phyloP scores from a whole-genome alignment of 2,797 vertebrate species.

The Limosa lapponica region DNA sequence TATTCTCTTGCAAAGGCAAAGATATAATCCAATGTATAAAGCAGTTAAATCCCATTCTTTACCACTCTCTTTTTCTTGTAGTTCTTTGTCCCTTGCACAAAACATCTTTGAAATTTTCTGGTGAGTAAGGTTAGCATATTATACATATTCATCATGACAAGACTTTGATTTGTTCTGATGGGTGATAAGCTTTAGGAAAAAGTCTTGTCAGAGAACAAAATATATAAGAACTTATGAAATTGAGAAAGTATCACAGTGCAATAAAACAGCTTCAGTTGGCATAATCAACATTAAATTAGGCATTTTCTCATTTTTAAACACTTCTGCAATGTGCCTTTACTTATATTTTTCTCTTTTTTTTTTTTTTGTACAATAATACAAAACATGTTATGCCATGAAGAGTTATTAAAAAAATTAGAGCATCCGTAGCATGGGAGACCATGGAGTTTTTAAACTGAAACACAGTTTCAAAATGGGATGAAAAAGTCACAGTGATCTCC shows the following conservation, averaged over 20 bases:
- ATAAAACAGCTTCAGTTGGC: not conserved
- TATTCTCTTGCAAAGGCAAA: not conserved
- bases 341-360: not conserved
- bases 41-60: not conserved
- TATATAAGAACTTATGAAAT: not conserved
- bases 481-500: not conserved
- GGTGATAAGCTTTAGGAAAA: not conserved
- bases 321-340: not conserved
- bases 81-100: not conserved
- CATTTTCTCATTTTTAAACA: not conserved
- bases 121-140: not conserved
- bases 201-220: not conserved
- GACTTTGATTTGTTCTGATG: not conserved
- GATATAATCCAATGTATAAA: not conserved
- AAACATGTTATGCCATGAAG: not conserved
- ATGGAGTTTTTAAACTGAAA: not conserved
- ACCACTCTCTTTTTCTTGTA: not conserved
- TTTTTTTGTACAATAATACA: not conserved
- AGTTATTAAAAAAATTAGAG: not conserved
- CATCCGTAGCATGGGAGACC: not conserved
- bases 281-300: not conserved
- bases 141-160: not conserved
- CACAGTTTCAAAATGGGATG: not conserved
- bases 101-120: not conserved
- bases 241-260: not conserved